Base-by-base conservation (phyloP, 2,113 vertebrate species). In the Ellobius talpinus region DNA sequence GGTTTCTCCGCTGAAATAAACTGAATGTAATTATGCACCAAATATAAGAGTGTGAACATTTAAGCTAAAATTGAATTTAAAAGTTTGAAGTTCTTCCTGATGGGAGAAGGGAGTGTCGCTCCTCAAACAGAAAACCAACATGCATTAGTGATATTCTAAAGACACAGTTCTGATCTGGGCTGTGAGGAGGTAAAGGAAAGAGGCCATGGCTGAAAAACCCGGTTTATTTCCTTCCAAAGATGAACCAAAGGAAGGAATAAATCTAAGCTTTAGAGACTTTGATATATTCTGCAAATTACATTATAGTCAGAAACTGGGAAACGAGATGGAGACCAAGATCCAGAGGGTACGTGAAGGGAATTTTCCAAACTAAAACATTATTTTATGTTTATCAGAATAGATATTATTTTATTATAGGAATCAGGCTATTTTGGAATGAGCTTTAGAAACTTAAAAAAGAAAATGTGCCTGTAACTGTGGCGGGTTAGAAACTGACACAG, bases 61-160 rank as follows among this genome's bases (percentile, higher is more conserved):
- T 95, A 93, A 68, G 90, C 9, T 96, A 55, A 96, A 98, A 76
- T 89, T 91, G 68, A 92, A 93, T 95, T 87, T 52, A 87, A 94
- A 95, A 47, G 31, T 88, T 96, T 96, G 94, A 90, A 96, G 65
- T 74, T 96, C 61, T 95, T 94, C 77, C 63, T 88, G 17, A 39
- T 7, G 10, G 36, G 14, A 4, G 3, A 16, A 23, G 19, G 4
- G 4, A 29, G 11, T 36, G 87, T 66, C 33, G 24, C 45, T 86
- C 87, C 11, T 21, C 66, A 77, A 90, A 94, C 87, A 88, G 90
- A 94, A 93, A 93, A 85, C 90, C 33, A 76, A 13, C 45, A 92
- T 31, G 13, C 21, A 93, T 5, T 31, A 42, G 39, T 74, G 33
- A 78, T 78, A 2, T 65, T 91, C 73, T 85, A 63, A 93, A 92